Conservation (phyloP, 2,888 invertebrate species). For the Agrotis puta region DNA sequence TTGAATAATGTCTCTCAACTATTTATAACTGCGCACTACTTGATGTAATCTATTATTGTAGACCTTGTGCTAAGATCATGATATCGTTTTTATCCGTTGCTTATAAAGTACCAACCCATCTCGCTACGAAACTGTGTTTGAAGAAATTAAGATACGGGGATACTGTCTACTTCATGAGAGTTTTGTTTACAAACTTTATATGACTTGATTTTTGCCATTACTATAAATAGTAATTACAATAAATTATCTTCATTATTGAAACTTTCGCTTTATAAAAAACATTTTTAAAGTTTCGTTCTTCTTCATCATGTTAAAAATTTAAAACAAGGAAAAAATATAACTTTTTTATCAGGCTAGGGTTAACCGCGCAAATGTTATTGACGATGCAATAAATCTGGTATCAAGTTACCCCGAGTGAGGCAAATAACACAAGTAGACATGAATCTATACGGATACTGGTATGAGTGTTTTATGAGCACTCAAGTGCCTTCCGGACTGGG, state of each 20-base stretch:
- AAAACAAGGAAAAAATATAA: slow-evolving; percentile 28
- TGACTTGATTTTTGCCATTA: no score
- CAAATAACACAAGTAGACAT: slow-evolving; percentile 79
- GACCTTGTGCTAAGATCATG: slow-evolving; percentile 23
- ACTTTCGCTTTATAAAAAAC: not conserved
- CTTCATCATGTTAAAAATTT: slow-evolving; percentile 3
- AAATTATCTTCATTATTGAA: not conserved
- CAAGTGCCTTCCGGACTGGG: slow-evolving; percentile 82
- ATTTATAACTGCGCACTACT: slow-evolving; percentile 59
- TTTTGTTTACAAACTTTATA: slow-evolving; percentile 10
- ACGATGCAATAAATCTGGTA: slow-evolving; percentile 65
- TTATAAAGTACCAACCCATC: slow-evolving; percentile 30
- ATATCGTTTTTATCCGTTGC: slow-evolving; percentile 21
- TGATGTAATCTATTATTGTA: slow-evolving; percentile 49
- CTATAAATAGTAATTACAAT: no score
- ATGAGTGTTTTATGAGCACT: slow-evolving; percentile 89
- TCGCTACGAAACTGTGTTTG: slow-evolving; percentile 12
- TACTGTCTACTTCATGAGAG: not conserved
- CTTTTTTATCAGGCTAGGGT: slow-evolving; percentile 51
- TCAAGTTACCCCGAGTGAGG: slow-evolving; percentile 69
- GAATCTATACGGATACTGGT: slow-evolving; percentile 79
- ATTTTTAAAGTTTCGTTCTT: not conserved
- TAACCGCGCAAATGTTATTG: slow-evolving; percentile 58
- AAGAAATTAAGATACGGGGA: slow-evolving; percentile 6
- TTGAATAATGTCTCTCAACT: slow-evolving; percentile 68